A percentile compares a stretch with the other conserved stretches of the same genome.
phyloP scores from a whole-genome alignment of 2,797 vertebrate genomes.

The Saxicola maurus region DNA sequence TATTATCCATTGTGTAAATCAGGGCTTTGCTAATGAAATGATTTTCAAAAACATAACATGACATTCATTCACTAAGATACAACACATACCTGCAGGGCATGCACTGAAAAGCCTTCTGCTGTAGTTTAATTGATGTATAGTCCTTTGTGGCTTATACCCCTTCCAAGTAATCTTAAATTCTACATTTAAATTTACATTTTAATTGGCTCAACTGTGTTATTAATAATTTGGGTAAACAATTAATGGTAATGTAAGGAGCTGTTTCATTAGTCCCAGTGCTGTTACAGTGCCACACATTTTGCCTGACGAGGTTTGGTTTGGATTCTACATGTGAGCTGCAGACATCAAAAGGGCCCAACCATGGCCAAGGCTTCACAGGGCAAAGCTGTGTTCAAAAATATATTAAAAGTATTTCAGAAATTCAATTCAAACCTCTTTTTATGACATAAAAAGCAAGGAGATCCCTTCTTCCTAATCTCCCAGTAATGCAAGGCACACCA shows the following conservation, averaged over 20 bases:
- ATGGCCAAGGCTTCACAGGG: fast-evolving
- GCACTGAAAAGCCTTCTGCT: neutral
- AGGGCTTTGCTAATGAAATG: neutral
- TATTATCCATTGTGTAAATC: neutral
- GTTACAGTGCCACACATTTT: neutral
- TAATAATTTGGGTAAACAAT: neutral
- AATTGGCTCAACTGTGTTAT: neutral
- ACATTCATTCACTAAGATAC: neutral
- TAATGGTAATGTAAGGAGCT: neutral
- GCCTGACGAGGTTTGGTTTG: neutral
- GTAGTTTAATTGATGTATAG: neutral
- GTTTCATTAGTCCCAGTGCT: neutral
- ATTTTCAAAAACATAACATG: slow-evolving; percentile 12
- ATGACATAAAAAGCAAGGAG: neutral
- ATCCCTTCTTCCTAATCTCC: neutral
- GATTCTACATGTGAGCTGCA: neutral
- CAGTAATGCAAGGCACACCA: neutral
- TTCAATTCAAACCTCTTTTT: neutral
- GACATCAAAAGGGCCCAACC: neutral
- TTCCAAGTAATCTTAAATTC: neutral
- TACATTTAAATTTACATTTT: neutral
- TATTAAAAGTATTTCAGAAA: neutral
- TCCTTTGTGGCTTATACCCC: neutral
- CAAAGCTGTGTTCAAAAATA: neutral
- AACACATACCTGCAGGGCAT: slow-evolving; percentile 25